Percentiles rank a stretch among this genome's conserved stretches.
Conservation (phyloP, 2,888 invertebrate genomes). For the Exephanes ischioxanthus region DNA sequence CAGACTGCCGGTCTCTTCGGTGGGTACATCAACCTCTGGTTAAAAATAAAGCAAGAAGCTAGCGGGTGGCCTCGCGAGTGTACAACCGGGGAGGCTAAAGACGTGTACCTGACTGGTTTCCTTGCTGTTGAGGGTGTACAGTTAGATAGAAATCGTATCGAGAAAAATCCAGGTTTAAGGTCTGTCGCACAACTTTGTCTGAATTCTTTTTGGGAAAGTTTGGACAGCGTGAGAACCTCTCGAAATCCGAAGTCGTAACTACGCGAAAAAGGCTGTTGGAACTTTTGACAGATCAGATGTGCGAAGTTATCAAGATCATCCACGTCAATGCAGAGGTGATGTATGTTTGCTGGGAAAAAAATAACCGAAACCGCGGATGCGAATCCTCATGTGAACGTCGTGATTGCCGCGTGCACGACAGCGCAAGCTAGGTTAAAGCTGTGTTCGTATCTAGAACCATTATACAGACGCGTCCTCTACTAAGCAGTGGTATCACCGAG, state of each 20-base stretch:
- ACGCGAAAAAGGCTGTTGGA: conserved; percentile 46
- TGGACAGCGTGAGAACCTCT: conserved; percentile 71
- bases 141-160: too few relatives aligned
- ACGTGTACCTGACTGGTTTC: conserved; percentile 51
- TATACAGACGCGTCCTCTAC: conserved; percentile 77
- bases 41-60: conserved; percentile 74
- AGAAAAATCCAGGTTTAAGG: conserved; percentile 74
- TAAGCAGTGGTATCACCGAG: conserved; percentile 73
- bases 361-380: not conserved
- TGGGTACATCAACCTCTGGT: conserved; percentile 74
- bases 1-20: conserved; percentile 70
- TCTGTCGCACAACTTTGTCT: conserved; percentile 73
- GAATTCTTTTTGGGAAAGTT: conserved; percentile 77
- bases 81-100: not conserved
- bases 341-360: conserved; percentile 62
- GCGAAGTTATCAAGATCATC: conserved; percentile 62
- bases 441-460: conserved; percentile 75
- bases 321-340: conserved; percentile 66
- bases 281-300: conserved; percentile 62
- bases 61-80: conserved; percentile 71
- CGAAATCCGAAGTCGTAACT: conserved; percentile 64
- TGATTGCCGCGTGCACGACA: conserved; percentile 73
- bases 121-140: conserved; percentile 67
- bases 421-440: conserved; percentile 78
- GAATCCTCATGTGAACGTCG: conserved; percentile 62